These are phyloP conservation scores for Procavia capensis DNA, from an alignment of 2,113 vertebrate genomes.

Conservation along the genomic window DNA sequence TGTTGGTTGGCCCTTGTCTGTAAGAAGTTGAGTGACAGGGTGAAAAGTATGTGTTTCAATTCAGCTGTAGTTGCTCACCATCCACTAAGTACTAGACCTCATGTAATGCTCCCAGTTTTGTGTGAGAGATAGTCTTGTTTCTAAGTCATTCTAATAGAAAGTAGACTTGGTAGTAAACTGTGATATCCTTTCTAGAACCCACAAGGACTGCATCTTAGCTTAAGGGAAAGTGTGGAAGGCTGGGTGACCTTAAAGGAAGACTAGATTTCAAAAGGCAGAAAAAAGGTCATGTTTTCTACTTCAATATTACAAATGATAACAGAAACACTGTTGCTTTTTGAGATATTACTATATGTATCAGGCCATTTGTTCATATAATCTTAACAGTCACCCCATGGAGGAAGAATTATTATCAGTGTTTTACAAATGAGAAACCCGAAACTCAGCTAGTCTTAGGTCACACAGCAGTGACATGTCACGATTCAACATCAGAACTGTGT, in stretches of 20 bases:
- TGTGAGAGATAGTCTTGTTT: background rate
- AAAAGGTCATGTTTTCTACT: background rate
- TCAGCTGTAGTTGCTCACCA: background rate
- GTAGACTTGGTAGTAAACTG: background rate
- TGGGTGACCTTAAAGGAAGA: background rate
- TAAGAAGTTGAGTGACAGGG: background rate
- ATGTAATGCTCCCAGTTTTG: background rate
- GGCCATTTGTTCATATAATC: background rate
- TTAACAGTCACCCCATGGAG: background rate
- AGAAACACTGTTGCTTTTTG: background rate
- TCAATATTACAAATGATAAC: constrained; percentile 13
- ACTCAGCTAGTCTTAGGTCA: background rate
- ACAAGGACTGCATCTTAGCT: background rate
- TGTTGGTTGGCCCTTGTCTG: background rate
- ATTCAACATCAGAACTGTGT: background rate
- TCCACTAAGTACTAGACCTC: background rate
- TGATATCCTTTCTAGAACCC: background rate
- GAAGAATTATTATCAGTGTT: background rate
- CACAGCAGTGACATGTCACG: background rate
- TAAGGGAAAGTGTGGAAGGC: background rate
- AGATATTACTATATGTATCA: background rate
- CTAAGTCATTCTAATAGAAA: background rate
- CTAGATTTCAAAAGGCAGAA: constrained; percentile 11
- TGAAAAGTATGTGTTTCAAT: background rate
- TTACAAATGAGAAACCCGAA: background rate